phyloP scores from a whole-genome alignment of 2,113 vertebrate genomes.

The Atrichornis clamosus region DNA sequence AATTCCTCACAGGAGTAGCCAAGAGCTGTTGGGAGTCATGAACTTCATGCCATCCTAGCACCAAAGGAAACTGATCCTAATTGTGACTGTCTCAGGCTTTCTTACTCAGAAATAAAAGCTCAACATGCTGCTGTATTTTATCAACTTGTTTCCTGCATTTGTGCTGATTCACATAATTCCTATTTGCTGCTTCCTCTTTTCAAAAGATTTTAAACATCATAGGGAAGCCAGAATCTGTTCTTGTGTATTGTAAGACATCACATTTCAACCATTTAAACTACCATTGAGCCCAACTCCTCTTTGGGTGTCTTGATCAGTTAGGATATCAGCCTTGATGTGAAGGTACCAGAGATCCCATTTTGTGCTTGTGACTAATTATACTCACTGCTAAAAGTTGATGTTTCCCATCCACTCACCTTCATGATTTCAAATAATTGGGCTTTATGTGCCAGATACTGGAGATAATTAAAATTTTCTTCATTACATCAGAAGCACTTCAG shows the following conservation, averaged over 20 bases:
- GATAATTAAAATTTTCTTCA: neutral
- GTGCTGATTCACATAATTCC: neutral
- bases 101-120: neutral
- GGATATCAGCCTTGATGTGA: neutral
- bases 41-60: neutral
- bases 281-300: neutral
- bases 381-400: neutral
- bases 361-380: neutral
- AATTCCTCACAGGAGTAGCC: neutral
- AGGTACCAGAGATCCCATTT: neutral
- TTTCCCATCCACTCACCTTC: neutral
- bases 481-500: neutral
- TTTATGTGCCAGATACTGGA: neutral
- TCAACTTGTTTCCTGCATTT: neutral
- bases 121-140: neutral
- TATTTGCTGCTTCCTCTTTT: neutral
- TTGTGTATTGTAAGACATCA: neutral
- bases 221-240: neutral
- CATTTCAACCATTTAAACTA: neutral
- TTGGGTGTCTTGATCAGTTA: neutral
- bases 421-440: neutral
- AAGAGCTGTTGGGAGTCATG: neutral
- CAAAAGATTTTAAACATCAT: neutral
- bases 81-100: neutral
- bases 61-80: neutral